Evolutionary conservation across 2,113 vertebrate species (phyloP).

Genomic region (Rhipidura dahli): DNA sequence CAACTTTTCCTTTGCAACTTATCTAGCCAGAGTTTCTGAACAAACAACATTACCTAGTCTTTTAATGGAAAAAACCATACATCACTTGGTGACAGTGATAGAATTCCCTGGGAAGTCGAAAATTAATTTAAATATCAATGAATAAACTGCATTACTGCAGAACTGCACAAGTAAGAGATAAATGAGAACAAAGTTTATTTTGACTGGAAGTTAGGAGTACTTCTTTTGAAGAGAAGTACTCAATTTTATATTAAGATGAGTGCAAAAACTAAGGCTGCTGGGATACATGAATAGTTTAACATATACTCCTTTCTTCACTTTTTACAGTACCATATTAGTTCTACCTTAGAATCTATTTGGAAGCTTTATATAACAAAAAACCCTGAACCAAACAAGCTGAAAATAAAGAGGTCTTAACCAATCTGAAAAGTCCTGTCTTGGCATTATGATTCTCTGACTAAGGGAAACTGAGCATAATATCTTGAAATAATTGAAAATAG

Average conservation of each 20-base stretch:
- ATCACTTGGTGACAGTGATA: neutral
- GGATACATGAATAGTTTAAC: neutral
- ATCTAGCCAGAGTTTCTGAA: neutral
- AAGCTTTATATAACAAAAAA: neutral
- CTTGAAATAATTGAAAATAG: neutral
- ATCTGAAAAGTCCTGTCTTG: neutral
- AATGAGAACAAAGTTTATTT: neutral
- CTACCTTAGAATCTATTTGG: neutral
- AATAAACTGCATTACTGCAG: neutral
- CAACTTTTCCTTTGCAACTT: neutral
- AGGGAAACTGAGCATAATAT: neutral
- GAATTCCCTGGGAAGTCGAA: neutral
- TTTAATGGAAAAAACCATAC: neutral
- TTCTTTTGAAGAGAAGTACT: neutral
- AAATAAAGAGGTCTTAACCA: neutral
- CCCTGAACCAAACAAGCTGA: neutral
- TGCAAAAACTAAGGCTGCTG: neutral
- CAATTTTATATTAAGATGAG: neutral
- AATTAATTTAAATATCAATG: neutral
- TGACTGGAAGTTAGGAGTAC: neutral
- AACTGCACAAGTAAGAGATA: neutral
- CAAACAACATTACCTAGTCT: neutral
- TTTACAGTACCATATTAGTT: neutral
- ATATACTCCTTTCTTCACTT: neutral
- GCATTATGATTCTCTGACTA: neutral